Evolutionary conservation across 1,140 invertebrate genomes (phyloP).

Genomic region (Papilio dardanus): DNA sequence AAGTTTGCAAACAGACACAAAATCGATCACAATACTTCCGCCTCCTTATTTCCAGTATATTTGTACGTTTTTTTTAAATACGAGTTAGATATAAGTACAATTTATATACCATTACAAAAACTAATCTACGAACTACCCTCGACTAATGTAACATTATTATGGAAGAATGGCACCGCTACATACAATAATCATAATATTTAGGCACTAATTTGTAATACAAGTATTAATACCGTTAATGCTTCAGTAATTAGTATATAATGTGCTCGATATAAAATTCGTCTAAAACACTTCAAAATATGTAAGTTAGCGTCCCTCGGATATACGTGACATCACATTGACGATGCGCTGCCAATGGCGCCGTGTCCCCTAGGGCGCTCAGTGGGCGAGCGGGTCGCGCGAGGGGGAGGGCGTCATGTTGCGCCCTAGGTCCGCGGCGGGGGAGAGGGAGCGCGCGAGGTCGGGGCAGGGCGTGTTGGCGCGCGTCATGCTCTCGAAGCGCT

Average conservation of each 20-base stretch:
- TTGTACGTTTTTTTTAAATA: conserved; percentile 34
- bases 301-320: not conserved
- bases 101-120: conserved; percentile 1
- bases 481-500: conserved; percentile 79
- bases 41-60: conserved; percentile 35
- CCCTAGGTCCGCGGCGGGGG: conserved; percentile 66
- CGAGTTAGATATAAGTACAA: conserved; percentile 40
- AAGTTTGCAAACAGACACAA: conserved; percentile 53
- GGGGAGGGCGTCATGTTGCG: conserved; percentile 65
- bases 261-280: conserved; percentile 11
- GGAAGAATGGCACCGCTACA: conserved; percentile 32
- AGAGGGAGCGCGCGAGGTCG: conserved; percentile 58
- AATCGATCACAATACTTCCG: conserved; percentile 66
- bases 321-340: not conserved
- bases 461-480: conserved; percentile 74
- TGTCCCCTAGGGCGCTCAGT: no score
- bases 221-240: conserved; percentile 9
- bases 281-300: conserved; percentile 20
- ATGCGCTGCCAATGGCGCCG: no score
- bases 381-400: not conserved
- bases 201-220: conserved; percentile 29
- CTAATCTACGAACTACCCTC: conserved; percentile 21
- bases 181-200: conserved; percentile 31
- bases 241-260: conserved; percentile 26
- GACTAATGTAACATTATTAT: conserved; percentile 11